Conservation (phyloP, 2,888 invertebrate genomes). For the Drosophila anomalata region DNA sequence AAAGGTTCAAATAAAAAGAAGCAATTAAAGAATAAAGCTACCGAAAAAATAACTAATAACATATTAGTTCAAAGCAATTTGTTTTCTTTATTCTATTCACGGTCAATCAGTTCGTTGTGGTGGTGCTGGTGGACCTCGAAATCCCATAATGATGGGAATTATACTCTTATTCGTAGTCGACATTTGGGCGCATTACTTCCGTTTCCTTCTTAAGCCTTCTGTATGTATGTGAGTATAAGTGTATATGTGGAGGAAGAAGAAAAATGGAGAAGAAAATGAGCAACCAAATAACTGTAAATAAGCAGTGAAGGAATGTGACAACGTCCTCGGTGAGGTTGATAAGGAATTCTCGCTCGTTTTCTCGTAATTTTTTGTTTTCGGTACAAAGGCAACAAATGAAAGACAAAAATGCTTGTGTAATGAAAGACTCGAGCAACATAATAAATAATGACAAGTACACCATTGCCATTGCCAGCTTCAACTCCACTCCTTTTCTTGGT, state of each 20-base stretch:
- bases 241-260: constrained; percentile 30
- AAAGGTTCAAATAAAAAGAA: constrained; percentile 6
- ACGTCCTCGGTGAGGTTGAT: constrained; percentile 34
- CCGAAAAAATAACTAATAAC: not conserved
- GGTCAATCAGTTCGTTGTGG: constrained; percentile 23
- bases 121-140: not conserved
- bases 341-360: constrained; percentile 37
- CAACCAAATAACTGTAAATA: constrained; percentile 72
- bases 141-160: constrained; percentile 39
- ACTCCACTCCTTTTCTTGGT: not conserved
- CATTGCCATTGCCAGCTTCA: constrained; percentile 44
- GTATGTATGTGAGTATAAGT: constrained; percentile 29
- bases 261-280: constrained; percentile 40
- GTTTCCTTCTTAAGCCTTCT: constrained; percentile 2
- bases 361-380: constrained; percentile 17
- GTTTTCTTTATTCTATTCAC: not conserved
- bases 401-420: constrained; percentile 72
- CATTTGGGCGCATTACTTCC: constrained; percentile 19
- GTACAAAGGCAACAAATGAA: constrained; percentile 64
- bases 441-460: constrained; percentile 72
- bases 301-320: constrained; percentile 68
- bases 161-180: constrained; percentile 17
- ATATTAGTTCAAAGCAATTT: not conserved
- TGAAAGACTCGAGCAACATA: constrained; percentile 76
- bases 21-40: not conserved